Conservation (phyloP, 2,797 vertebrate species). For the Phataginus tricuspis region DNA sequence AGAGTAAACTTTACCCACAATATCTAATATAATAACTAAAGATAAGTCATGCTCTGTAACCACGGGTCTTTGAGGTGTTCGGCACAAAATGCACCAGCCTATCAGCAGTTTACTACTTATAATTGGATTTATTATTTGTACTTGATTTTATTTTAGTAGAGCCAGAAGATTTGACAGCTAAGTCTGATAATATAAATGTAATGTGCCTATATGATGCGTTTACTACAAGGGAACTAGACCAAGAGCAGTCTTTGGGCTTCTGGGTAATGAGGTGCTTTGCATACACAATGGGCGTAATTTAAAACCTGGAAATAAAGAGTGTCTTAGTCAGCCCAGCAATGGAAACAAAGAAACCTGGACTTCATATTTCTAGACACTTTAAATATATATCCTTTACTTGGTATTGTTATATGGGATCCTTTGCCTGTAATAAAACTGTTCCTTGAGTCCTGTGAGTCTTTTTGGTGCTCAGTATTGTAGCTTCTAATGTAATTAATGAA, state of each 20-base stretch:
- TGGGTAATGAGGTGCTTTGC: neutral
- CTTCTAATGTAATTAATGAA: slow-evolving; percentile 63
- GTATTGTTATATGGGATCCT: neutral
- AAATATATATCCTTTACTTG: neutral
- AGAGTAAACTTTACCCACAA: neutral
- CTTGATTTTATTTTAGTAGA: slow-evolving; percentile 44
- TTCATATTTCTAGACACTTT: neutral
- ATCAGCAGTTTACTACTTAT: neutral
- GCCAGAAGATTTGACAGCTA: neutral
- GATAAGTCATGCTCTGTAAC: neutral
- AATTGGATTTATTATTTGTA: neutral
- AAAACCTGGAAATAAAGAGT: neutral
- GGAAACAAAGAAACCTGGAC: neutral
- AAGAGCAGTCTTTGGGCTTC: neutral
- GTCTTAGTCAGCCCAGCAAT: neutral
- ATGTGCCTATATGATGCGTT: neutral
- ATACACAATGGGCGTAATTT: neutral
- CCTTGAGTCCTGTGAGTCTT: neutral
- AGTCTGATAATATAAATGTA: neutral
- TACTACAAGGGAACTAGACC: neutral
- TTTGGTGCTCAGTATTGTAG: slow-evolving; percentile 47
- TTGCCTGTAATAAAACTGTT: slow-evolving; percentile 43
- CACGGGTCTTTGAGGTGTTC: neutral
- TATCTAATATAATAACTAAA: neutral
- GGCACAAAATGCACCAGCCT: neutral